Evolutionary conservation across 2,797 vertebrate species (phyloP).

Genomic region (Siniperca scherzeri): DNA sequence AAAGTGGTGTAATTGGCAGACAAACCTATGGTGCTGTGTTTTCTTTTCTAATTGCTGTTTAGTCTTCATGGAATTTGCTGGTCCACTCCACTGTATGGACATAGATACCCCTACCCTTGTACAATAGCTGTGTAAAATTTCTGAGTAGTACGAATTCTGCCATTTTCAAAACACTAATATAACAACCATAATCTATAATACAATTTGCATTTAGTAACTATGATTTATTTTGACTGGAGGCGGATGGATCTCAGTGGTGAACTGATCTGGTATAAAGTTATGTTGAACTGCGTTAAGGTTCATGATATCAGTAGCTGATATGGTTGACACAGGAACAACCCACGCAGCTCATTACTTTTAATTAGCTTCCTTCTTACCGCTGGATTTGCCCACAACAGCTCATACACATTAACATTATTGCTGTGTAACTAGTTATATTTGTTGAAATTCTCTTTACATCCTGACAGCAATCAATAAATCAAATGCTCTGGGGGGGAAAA

Average conservation of each 20-base stretch:
- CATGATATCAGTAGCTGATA: conserved; percentile 6
- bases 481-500: too few relatives aligned
- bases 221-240: not conserved
- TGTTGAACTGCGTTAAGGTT: not conserved
- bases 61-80: not conserved
- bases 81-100: not conserved
- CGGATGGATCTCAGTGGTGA: not conserved
- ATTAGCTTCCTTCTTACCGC: not conserved
- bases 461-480: too few relatives aligned
- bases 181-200: not conserved
- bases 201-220: not conserved
- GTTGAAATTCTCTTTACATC: too few relatives aligned
- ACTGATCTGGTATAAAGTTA: not conserved
- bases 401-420: conserved; percentile 4
- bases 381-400: not conserved
- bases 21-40: not conserved
- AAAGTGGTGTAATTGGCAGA: not conserved
- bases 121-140: not conserved
- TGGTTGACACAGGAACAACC: conserved; percentile 11
- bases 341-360: not conserved
- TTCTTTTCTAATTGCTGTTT: conserved; percentile 7
- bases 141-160: not conserved
- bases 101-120: not conserved
- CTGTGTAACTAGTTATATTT: conserved; percentile 14
- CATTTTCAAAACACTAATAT: not conserved